Conservation (phyloP, 2,113 vertebrate species). For the Phalacrocorax pelagicus region DNA sequence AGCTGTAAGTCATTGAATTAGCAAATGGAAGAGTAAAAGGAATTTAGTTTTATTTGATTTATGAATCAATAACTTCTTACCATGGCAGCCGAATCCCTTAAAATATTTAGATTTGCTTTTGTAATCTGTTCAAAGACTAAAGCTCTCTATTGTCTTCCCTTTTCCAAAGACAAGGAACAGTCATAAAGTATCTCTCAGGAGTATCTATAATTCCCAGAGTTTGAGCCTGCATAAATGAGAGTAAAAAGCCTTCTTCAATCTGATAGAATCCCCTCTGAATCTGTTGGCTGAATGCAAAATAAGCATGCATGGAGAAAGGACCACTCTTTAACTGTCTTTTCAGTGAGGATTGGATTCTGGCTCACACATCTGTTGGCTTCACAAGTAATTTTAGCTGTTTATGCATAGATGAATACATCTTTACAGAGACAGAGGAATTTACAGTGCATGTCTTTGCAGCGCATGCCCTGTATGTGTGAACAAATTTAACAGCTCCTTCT, state of each 20-base stretch:
- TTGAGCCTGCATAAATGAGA: conserved; percentile 55
- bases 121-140: conserved; percentile 57
- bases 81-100: neutral
- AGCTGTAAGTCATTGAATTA: neutral
- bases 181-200: conserved; percentile 44
- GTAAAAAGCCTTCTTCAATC: conserved; percentile 35
- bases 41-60: conserved; percentile 47
- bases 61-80: conserved; percentile 41
- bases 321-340: neutral
- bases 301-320: neutral
- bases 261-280: conserved; percentile 37
- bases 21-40: neutral
- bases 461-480: neutral
- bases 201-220: conserved; percentile 52
- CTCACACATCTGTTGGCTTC: neutral
- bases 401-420: neutral
- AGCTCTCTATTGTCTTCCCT: conserved; percentile 32
- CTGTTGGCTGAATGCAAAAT: neutral
- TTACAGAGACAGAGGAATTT: neutral
- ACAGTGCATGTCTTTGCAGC: neutral
- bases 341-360: neutral
- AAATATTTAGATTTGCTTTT: conserved; percentile 57
- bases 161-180: conserved; percentile 48
- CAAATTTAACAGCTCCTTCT: neutral
- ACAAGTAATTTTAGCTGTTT: conserved; percentile 6